Evolutionary conservation across 2,797 vertebrate species (phyloP).

Genomic region (Clarias pachynema): DNA sequence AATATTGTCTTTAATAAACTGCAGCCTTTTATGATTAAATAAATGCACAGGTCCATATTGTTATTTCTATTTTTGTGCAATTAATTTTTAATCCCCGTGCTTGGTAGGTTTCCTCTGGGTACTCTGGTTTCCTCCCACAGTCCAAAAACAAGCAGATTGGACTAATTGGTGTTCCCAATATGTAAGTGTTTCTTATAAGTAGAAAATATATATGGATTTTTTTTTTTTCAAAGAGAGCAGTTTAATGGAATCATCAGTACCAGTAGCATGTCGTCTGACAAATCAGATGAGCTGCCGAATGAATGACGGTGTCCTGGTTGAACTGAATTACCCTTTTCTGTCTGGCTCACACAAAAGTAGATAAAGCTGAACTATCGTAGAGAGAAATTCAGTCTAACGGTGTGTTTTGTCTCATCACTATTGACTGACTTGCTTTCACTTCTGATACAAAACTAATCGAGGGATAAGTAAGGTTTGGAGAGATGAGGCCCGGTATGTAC

Average conservation of each 20-base stretch:
- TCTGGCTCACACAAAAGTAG: background rate
- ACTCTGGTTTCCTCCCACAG: too few relatives aligned
- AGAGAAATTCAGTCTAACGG: background rate
- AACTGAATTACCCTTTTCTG: background rate
- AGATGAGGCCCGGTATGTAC: background rate
- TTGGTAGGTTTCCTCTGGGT: too few relatives aligned
- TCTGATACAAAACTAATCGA: background rate
- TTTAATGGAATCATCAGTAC: background rate
- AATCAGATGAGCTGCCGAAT: background rate
- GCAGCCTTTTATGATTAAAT: too few relatives aligned
- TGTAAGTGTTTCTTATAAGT: background rate
- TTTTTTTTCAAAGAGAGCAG: background rate
- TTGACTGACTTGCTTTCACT: background rate
- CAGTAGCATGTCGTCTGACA: background rate
- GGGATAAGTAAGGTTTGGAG: background rate
- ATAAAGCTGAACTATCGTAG: background rate
- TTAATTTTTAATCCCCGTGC: too few relatives aligned
- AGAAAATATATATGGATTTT: background rate
- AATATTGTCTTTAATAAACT: too few relatives aligned
- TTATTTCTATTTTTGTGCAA: too few relatives aligned
- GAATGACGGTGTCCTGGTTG: background rate
- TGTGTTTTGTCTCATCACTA: background rate
- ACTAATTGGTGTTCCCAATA: background rate
- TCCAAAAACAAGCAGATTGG: too few relatives aligned
- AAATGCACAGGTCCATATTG: too few relatives aligned